Evolutionary conservation across 2,888 invertebrate genomes (phyloP).

Genomic region (Cryptus viduatorius): DNA sequence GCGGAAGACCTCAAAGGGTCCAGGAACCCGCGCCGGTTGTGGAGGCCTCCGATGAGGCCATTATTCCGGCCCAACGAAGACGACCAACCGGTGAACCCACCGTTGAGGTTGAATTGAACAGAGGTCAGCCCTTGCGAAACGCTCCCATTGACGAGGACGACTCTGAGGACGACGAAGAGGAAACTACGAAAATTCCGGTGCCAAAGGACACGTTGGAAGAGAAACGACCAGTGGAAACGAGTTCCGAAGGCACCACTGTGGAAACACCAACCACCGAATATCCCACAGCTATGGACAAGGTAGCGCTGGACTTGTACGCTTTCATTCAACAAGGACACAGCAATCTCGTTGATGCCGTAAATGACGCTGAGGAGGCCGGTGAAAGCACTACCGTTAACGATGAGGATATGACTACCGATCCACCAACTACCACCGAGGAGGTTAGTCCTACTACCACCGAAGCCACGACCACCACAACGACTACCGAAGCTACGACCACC

Average conservation of each 20-base stretch:
- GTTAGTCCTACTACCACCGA: constrained; percentile 83
- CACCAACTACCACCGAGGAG: constrained; percentile 85
- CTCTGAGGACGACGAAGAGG: constrained; percentile 63
- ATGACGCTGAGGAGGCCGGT: constrained; percentile 87
- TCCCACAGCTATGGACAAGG: constrained; percentile 91
- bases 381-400: constrained; percentile 86
- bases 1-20: constrained; percentile 77
- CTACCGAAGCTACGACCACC: constrained; percentile 83
- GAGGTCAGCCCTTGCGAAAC: constrained; percentile 75
- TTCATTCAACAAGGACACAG: constrained; percentile 89
- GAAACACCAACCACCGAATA: constrained; percentile 88
- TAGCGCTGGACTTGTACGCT: constrained; percentile 93
- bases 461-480: constrained; percentile 84
- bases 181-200: neutral
- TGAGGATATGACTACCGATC: constrained; percentile 82
- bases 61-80: constrained; percentile 82
- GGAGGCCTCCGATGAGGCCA: constrained; percentile 74
- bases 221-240: constrained; percentile 53
- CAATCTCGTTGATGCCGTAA: constrained; percentile 81
- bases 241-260: constrained; percentile 71
- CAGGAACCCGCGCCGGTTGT: constrained; percentile 78
- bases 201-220: constrained; percentile 55
- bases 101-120: constrained; percentile 79
- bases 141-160: constrained; percentile 63
- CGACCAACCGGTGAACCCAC: constrained; percentile 85